Evolutionary conservation across 2,113 vertebrate species (phyloP), one percentile per base, ranked within the genome.

Genomic region (Neodon shergylaensis): DNA sequence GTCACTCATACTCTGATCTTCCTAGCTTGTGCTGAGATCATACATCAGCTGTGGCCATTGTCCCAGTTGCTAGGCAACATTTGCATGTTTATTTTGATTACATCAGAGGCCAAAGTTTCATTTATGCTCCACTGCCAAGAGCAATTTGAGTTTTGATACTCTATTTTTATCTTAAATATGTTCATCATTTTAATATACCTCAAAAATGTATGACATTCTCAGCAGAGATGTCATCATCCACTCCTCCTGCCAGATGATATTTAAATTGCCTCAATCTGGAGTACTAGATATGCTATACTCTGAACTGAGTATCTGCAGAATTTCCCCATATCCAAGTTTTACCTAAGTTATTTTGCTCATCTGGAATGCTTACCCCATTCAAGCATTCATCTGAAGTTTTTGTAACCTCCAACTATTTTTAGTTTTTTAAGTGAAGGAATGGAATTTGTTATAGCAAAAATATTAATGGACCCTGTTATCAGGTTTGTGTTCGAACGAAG

Each of bases 51-150:
- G 0, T 87, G 0, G 31, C 12, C 90, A 21, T 96, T 97, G 49
- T 96, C 22, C 13, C 0, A 0, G 97, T 98, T 98, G 96, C 98
- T 86, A 97, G 68, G 98, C 97, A 98, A 95, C 70, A 0, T 24
- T 78, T 96, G n/a, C 90, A 54, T 98, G 94, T 98, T 98, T 98
- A 95, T 96, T 82, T 98, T 96, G 79, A 70, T 90, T 97, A 91
- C 63, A 31, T 87, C 73, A 85, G 79, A 93, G 54, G 36, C 44
- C 89, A 90, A 73, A 88, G 90, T 88, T 97, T 96, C 74, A 9
- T 33, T 24, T 92, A 39, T 90, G 47, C 77, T 92, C 22, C 68
- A 44, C 81, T 94, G 65, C 47, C 52, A 81, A 2, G 3, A 47
- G 70, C 76, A 74, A 91, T 63, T 44, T 82, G 66, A 84, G 10